phyloP scores from a whole-genome alignment of 2,797 vertebrate genomes.

The Takifugu ocellatus region DNA sequence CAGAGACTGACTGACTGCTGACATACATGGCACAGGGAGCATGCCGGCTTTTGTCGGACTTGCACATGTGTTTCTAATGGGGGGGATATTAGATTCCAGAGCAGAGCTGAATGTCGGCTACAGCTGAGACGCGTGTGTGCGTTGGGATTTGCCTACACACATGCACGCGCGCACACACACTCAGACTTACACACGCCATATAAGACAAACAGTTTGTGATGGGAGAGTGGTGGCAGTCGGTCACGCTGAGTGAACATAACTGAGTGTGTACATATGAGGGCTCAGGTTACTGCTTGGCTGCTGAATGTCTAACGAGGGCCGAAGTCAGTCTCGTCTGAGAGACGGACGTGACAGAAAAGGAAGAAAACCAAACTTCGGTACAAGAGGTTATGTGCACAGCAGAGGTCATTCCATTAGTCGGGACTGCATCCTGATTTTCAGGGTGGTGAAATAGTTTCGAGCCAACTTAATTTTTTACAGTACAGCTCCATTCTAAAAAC shows the following conservation, averaged over 20 bases:
- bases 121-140: slow-evolving; percentile 36
- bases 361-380: slow-evolving; percentile 65
- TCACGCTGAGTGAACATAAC: slow-evolving; percentile 22
- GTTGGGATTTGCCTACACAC: slow-evolving; percentile 20
- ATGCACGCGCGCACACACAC: slow-evolving; percentile 6
- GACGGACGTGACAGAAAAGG: slow-evolving; percentile 65
- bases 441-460: too few species aligned
- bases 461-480: too few species aligned
- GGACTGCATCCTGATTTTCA: too few species aligned
- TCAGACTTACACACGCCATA: slow-evolving; percentile 1
- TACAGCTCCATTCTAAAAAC: too few species aligned
- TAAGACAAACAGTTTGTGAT: slow-evolving; percentile 46
- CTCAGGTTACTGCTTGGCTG: slow-evolving; percentile 66
- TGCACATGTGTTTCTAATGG: slow-evolving; percentile 75
- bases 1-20: slow-evolving; percentile 63
- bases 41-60: slow-evolving; percentile 62
- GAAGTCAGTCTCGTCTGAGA: slow-evolving; percentile 64
- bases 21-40: slow-evolving; percentile 63
- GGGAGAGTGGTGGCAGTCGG: slow-evolving; percentile 47
- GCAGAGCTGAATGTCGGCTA: slow-evolving; percentile 40
- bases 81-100: slow-evolving; percentile 51
- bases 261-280: slow-evolving; percentile 22
- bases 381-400: slow-evolving; percentile 40
- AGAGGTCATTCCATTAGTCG: neutral
- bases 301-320: slow-evolving; percentile 72